Evolutionary conservation across 37 sponge, comb jelly and placozoan species (phyloP), one percentile per base, ranked within the genome.

Genomic region (Chondrilla cf. caribensis): DNA sequence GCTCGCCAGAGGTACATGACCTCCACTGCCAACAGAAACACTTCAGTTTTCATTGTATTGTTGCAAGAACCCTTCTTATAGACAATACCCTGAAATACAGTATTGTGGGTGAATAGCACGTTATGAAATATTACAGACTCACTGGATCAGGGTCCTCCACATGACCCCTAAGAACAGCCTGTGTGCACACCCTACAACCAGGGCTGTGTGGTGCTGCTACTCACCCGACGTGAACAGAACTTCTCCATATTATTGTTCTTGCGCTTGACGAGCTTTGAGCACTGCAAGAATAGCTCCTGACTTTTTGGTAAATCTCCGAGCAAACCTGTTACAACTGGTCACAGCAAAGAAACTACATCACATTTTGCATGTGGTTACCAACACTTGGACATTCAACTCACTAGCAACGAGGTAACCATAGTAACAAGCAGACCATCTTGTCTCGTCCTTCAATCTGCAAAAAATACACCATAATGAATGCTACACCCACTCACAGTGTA

Each of bases 1-100:
- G 91, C 93, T 29, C 93, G 81, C 93, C 93, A 93, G 28, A 93
- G 79, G 68, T 93, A 93, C 82, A 93, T 58, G n/a, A 93, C 85
- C 85, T 93, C 93, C 18, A 93, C 55, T 9, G 79, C 77, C 83
- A 90, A 73, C 62, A 93, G 80, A 19, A 51, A 32, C 55, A 66
- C 58, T 64, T 93, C 90, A 6, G 85, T 72, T 26, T 58, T 24
- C 91, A 90, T 84, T 41, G 77, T 70, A 4, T 18, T 47, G 18
- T 60, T 51, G 31, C 58, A 78, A 38, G 38, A 58, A 9, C 85
- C 86, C 26, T 58, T 64, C 81, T 88, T 92, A 83, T 92, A 92
- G 5, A 57, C 40, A 36, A 31, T 4, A 17, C 73, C 90, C 90
- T 90, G n/a, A n/a, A n/a, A n/a, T n/a, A 55, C 71, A 60, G 15